Evolutionary conservation across 2,797 vertebrate genomes (phyloP).

Genomic region (Cuniculus paca): DNA sequence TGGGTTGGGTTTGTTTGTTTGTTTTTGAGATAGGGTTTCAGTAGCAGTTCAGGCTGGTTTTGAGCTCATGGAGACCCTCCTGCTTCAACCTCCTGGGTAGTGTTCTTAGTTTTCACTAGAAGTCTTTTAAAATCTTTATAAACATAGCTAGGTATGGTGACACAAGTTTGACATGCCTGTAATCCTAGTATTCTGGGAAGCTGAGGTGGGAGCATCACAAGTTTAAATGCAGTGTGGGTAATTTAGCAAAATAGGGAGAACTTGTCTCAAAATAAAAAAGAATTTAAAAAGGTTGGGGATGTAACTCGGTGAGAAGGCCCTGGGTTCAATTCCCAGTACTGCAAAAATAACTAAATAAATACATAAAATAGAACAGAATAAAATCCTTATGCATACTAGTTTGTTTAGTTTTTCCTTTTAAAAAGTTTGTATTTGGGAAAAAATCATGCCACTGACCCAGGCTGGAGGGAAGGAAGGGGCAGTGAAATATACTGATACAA

Average conservation of each 20-base stretch:
- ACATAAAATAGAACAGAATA: neutral
- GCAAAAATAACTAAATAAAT: neutral
- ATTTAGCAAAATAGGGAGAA: neutral
- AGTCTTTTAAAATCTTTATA: neutral
- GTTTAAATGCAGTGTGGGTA: neutral
- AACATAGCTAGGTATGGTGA: neutral
- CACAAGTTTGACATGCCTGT: neutral
- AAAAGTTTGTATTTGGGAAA: slow-evolving; percentile 18
- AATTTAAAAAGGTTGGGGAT: neutral
- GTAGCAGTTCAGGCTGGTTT: neutral
- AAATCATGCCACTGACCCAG: neutral
- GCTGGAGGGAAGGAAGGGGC: neutral
- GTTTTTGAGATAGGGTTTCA: neutral
- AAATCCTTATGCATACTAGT: neutral
- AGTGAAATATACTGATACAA: neutral
- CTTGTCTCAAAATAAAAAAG: neutral
- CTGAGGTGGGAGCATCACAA: neutral
- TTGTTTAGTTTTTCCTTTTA: slow-evolving; percentile 26
- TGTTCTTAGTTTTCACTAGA: neutral
- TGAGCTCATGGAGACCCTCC: neutral
- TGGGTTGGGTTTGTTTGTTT: neutral
- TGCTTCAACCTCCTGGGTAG: neutral
- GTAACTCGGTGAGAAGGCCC: neutral
- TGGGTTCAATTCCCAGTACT: neutral
- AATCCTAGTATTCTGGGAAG: neutral